These are phyloP conservation scores for Nasonia longicornis DNA, from an alignment of 1,140 invertebrate genomes.

Conservation along the genomic window DNA sequence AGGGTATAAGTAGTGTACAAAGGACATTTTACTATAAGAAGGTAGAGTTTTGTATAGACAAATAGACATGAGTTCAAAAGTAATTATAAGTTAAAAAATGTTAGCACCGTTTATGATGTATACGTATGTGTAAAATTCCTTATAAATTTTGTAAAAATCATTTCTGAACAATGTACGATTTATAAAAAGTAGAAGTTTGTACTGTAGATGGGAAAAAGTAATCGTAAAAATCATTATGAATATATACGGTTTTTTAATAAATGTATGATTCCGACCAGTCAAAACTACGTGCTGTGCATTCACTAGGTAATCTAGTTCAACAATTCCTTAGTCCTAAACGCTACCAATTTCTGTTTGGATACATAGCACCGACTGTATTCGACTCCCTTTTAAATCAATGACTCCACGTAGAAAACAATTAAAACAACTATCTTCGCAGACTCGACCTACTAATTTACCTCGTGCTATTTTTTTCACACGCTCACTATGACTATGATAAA, in stretches of 20 bases:
- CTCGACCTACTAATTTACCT: not conserved
- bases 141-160: not conserved
- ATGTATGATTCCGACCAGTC: not conserved
- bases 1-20: too few species aligned
- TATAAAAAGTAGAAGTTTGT: not conserved
- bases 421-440: not conserved
- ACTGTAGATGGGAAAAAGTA: not conserved
- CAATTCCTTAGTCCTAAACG: too few species aligned
- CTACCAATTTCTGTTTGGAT: not conserved
- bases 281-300: not conserved
- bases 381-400: not conserved
- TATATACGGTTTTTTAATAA: not conserved
- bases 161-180: not conserved
- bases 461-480: not conserved
- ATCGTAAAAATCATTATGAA: not conserved
- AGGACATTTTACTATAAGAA: too few species aligned
- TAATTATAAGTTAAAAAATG: not conserved
- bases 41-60: too few species aligned
- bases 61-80: too few species aligned
- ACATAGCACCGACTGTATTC: not conserved
- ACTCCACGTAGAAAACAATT: not conserved
- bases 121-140: not conserved
- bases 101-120: not conserved
- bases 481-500: not conserved
- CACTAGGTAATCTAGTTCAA: not conserved